Percentiles rank a stretch among this genome's conserved stretches.
Evolutionary conservation across 2,797 vertebrate species (phyloP).

Genomic region (Acrossocheilus wenchowensis): DNA sequence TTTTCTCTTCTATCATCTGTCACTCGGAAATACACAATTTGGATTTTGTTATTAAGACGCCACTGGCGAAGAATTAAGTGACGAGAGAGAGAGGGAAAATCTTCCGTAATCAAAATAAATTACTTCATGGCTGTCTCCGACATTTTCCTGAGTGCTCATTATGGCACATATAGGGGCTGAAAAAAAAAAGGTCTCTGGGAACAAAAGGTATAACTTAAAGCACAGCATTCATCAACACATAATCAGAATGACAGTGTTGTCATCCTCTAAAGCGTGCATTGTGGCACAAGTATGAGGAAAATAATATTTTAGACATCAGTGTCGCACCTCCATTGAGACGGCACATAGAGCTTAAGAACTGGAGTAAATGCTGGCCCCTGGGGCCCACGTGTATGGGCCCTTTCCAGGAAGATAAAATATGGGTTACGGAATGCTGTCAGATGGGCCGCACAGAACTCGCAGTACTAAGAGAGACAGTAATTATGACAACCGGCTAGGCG

Average conservation of each 20-base stretch:
- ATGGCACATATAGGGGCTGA: constrained; percentile 22
- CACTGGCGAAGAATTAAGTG: constrained; percentile 13
- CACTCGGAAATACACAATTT: not conserved
- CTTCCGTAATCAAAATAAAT: constrained; percentile 51
- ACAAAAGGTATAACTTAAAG: constrained; percentile 42
- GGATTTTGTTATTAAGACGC: constrained; percentile 1
- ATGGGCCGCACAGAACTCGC: constrained; percentile 1
- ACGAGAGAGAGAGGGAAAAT: not conserved
- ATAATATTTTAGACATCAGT: constrained; percentile 41
- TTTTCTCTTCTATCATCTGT: constrained; percentile 2
- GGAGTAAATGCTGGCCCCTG: constrained; percentile 12
- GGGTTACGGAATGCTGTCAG: not conserved
- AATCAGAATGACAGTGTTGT: constrained; percentile 45
- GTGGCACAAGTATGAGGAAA: constrained; percentile 26
- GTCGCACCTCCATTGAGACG: not conserved
- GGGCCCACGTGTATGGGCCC: not conserved
- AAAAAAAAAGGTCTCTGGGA: constrained; percentile 5
- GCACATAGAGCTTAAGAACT: not conserved
- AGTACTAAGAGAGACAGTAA: constrained; percentile 39
- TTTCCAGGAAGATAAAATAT: constrained; percentile 28
- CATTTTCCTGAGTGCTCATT: constrained; percentile 42
- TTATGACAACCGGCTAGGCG: constrained; percentile 23
- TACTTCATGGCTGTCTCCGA: constrained; percentile 38
- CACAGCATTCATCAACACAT: constrained; percentile 23
- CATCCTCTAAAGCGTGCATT: constrained; percentile 24